Conservation (phyloP, 1,140 invertebrate species). For the Tachypleus tridentatus region DNA sequence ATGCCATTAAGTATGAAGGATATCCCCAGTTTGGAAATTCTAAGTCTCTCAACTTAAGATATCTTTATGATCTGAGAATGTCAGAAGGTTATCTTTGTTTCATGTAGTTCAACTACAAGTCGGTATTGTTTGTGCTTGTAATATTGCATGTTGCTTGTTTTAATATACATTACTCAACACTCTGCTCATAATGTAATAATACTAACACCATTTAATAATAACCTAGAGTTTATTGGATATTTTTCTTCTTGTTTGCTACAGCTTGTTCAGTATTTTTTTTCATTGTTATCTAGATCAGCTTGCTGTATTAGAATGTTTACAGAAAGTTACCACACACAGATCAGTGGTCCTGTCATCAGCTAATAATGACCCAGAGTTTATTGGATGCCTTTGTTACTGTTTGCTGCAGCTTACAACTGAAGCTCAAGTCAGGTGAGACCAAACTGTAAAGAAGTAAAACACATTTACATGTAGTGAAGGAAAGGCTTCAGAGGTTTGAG, state of each 20-base stretch:
- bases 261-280: slow-evolving; percentile 33
- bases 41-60: too few relatives aligned
- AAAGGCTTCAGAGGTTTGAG: too few relatives aligned
- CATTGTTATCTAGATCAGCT: slow-evolving; percentile 53
- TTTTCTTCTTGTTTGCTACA: slow-evolving; percentile 91
- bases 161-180: too few relatives aligned
- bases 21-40: too few relatives aligned
- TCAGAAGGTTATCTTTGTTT: too few relatives aligned
- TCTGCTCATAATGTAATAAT: slow-evolving; percentile 42
- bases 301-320: slow-evolving; percentile 79
- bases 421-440: neutral
- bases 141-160: too few relatives aligned
- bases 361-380: slow-evolving; percentile 89
- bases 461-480: too few relatives aligned
- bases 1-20: too few relatives aligned
- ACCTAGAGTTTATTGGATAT: slow-evolving; percentile 89
- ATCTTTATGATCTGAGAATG: too few relatives aligned
- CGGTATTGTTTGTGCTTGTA: too few relatives aligned
- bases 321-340: slow-evolving; percentile 71
- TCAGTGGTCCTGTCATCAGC: slow-evolving; percentile 84
- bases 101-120: too few relatives aligned
- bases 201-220: slow-evolving; percentile 88
- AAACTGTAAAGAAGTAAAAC: too few relatives aligned
- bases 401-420: slow-evolving; percentile 71
- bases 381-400: slow-evolving; percentile 89